Conservation (phyloP, 1,140 invertebrate species). For the Melanaphis sacchari region DNA sequence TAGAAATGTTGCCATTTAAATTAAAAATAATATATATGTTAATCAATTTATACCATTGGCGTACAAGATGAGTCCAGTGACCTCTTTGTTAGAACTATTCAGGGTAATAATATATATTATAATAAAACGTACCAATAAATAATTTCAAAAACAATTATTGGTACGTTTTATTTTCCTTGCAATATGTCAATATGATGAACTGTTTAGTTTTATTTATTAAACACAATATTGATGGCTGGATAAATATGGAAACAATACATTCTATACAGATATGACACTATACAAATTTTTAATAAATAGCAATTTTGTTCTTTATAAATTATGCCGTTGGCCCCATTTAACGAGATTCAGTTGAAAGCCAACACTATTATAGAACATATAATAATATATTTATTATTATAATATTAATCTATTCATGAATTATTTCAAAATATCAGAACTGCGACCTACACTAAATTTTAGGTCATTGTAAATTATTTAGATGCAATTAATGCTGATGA, state of each 20-base stretch:
- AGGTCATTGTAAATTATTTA: neutral
- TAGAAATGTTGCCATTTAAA: neutral
- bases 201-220: neutral
- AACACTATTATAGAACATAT: neutral
- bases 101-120: neutral
- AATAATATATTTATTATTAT: neutral
- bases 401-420: slow-evolving; percentile 14
- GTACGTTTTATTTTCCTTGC: neutral
- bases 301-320: neutral
- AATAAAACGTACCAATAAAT: neutral
- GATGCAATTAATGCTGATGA: neutral
- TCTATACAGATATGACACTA: neutral
- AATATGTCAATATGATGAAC: neutral
- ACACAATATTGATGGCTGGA: neutral
- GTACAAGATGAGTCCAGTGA: neutral
- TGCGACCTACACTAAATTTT: neutral
- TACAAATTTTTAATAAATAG: neutral
- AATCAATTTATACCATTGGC: neutral
- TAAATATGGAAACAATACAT: neutral
- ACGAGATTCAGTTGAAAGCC: neutral
- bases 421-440: neutral
- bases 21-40: neutral
- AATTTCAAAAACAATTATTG: neutral
- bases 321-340: neutral
- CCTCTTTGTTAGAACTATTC: neutral